phyloP scores from a whole-genome alignment of 2,113 vertebrate species.

The Psittacula cyanocephala region DNA sequence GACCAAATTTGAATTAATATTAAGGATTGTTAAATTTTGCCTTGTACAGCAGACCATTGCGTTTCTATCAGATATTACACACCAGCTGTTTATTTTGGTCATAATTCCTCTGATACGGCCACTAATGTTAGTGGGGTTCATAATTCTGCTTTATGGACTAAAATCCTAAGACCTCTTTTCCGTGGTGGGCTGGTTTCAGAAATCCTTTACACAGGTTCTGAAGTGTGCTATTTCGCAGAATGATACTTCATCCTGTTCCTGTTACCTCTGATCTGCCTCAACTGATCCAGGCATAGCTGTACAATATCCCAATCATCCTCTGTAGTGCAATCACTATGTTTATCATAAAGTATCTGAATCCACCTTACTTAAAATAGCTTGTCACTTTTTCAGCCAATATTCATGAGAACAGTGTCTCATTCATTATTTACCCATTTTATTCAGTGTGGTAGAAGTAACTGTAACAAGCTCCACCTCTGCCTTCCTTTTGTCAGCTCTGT shows the following conservation, averaged over 20 bases:
- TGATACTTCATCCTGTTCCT: background rate
- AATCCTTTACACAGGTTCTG: background rate
- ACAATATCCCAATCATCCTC: background rate
- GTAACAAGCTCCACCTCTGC: background rate
- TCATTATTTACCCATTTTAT: background rate
- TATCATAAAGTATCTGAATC: background rate
- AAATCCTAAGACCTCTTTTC: background rate
- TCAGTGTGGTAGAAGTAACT: background rate
- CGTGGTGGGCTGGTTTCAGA: background rate
- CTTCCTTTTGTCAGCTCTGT: background rate
- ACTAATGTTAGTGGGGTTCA: no score
- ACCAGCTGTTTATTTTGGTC: background rate
- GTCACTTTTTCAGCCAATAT: background rate
- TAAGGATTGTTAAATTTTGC: background rate
- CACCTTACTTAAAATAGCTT: background rate
- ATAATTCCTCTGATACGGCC: background rate
- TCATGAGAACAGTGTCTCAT: background rate
- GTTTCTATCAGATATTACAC: background rate
- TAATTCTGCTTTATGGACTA: background rate
- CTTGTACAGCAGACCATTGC: background rate
- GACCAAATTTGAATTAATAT: background rate
- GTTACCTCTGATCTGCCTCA: background rate
- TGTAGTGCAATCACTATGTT: background rate
- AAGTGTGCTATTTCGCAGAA: background rate
- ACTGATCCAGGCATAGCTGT: background rate